phyloP scores from a whole-genome alignment of 35 echinoderm and acorn worm genomes.

The Apostichopus japonicus region DNA sequence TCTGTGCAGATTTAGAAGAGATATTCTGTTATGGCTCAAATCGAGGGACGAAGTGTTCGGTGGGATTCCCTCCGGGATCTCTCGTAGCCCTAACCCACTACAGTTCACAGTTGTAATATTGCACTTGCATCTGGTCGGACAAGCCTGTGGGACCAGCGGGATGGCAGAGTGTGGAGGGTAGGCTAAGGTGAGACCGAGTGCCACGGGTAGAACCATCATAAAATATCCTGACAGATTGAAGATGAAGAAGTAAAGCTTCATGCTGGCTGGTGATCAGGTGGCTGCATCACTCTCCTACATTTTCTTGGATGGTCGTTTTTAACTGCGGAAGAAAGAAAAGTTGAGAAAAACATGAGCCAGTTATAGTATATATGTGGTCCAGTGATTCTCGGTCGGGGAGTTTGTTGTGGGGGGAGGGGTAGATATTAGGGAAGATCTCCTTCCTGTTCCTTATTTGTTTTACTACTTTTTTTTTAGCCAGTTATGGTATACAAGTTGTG shows the following conservation, averaged over 20 bases:
- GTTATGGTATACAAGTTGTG: too few relatives aligned
- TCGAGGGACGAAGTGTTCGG: slow-evolving; percentile 38
- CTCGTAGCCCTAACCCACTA: slow-evolving; percentile 4
- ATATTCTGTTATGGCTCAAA: slow-evolving; percentile 60
- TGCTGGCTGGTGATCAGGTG: not conserved
- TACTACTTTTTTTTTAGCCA: too few relatives aligned
- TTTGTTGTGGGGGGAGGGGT: too few relatives aligned
- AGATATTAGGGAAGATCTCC: too few relatives aligned
- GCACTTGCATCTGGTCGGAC: slow-evolving; percentile 63
- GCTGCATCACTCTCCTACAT: not conserved
- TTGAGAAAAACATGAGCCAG: too few relatives aligned
- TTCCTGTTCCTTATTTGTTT: not conserved
- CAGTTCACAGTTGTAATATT: slow-evolving; percentile 62
- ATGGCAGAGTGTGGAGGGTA: not conserved
- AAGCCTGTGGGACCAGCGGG: not conserved
- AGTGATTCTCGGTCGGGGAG: too few relatives aligned
- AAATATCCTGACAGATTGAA: slow-evolving; percentile 13
- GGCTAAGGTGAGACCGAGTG: not conserved
- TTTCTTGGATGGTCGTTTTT: not conserved
- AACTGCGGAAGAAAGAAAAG: not conserved
- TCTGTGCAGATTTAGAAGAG: not conserved
- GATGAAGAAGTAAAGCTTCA: not conserved
- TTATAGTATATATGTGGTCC: too few relatives aligned
- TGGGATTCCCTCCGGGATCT: slow-evolving; percentile 61
- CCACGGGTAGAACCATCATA: slow-evolving; percentile 32